phyloP scores from a whole-genome alignment of 2,797 vertebrate species.

The Acipenser transmontanus region DNA sequence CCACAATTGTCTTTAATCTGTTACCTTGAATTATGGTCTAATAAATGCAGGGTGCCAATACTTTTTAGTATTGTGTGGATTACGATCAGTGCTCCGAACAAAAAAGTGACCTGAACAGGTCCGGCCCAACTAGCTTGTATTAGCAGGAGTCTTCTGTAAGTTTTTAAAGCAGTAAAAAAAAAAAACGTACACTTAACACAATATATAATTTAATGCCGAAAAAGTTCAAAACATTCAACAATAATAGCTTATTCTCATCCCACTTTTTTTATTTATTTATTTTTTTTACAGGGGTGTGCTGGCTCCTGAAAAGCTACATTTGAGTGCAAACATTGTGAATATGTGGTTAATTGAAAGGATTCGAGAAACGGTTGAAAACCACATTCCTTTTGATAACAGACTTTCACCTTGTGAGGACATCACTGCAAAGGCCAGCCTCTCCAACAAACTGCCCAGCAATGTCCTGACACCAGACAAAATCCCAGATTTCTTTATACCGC shows the following conservation, averaged over 20 bases:
- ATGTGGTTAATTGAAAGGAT: constrained; percentile 57
- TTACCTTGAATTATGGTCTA: too few species aligned
- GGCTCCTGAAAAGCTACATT: neutral
- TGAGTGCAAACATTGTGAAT: neutral
- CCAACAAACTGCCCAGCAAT: constrained; percentile 48
- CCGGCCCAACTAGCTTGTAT: too few species aligned
- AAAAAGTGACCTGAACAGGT: too few species aligned
- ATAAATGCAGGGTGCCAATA: too few species aligned
- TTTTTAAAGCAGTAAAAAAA: too few species aligned
- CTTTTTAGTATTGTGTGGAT: too few species aligned
- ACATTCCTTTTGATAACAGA: constrained; percentile 38
- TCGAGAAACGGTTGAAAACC: constrained; percentile 40
- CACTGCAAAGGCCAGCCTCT: constrained; percentile 34
- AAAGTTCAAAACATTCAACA: too few species aligned
- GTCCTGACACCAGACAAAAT: constrained; percentile 59
- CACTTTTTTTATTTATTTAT: neutral
- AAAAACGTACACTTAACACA: too few species aligned
- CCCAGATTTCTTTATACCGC: constrained; percentile 58
- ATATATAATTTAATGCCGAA: too few species aligned
- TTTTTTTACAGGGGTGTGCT: neutral
- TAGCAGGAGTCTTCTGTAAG: too few species aligned
- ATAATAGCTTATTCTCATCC: neutral
- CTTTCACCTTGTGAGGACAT: constrained; percentile 32
- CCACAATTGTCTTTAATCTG: too few species aligned
- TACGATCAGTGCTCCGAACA: too few species aligned